Evolutionary conservation across 2,888 invertebrate species (phyloP), one percentile per base, ranked within the genome.

Genomic region (Drosophila koepferae): DNA sequence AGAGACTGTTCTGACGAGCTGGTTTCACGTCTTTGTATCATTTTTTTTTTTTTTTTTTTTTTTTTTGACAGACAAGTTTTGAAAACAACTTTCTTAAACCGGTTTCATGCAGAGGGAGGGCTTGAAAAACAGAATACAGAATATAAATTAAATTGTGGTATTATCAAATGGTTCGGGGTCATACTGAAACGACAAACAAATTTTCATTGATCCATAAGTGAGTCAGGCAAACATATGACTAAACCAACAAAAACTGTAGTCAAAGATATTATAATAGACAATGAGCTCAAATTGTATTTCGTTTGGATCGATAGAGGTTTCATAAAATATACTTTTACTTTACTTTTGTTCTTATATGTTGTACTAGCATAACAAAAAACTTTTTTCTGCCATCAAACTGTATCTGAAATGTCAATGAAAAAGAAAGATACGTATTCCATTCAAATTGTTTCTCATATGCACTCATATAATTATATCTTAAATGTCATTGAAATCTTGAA

Each of bases 81-180:
- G 43, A 48, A 53, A 70, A 54, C 69, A 72, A 81, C 81, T 86
- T 84, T 86, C 84, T 69, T 72, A 81, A 84, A 86, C 84, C 77
- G 86, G 86, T 84, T 84, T 31, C 3, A 58, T 41, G 36, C 9
- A 23, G 9, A 14, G 16, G 20, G 38, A 40, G 60, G n/a, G 40
- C 41, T 41, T 14, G 16, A 23, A 36, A 40, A 34, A 48, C 16
- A 34, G 10, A 53, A 12, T 28, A 41, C 41, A 28, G 20, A 55
- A 41, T 49, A 28, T 9, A n/a, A 43, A 34, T 38, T 58, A 10
- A 18, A 34, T 14, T 31, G n/a, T 12, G 41, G 14, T 46, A 34
- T 61, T 51, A 58, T 56, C 43, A 56, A 56, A 60, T 43, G 56
- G 61, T 49, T 14, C 34, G 48, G 46, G 38, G 18, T 55, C 23